phyloP scores from a whole-genome alignment of 2,113 vertebrate species.

The Axis porcinus region DNA sequence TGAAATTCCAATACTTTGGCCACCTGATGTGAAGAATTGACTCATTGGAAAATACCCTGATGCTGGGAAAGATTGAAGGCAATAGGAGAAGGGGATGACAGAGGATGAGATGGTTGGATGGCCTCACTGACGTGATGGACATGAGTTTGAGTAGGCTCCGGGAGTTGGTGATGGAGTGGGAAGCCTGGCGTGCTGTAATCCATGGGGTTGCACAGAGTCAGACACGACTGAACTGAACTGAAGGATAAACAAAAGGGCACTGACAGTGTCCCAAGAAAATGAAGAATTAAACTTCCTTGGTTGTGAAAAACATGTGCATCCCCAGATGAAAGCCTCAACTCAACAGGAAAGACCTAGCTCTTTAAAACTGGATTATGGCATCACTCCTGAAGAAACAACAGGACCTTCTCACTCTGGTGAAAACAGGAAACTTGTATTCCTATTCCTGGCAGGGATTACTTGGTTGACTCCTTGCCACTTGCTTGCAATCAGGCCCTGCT shows the following conservation, averaged over 20 bases:
- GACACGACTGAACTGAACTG: neutral
- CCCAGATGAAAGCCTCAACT: neutral
- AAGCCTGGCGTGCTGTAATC: neutral
- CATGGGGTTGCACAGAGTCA: neutral
- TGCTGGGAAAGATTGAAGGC: neutral
- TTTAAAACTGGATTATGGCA: neutral
- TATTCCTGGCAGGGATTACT: neutral
- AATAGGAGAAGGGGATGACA: neutral
- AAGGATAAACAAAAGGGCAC: neutral
- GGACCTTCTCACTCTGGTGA: neutral
- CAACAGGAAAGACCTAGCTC: neutral
- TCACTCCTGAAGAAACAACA: neutral
- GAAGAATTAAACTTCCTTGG: neutral
- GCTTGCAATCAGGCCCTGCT: neutral
- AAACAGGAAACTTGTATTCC: neutral
- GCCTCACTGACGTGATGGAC: neutral
- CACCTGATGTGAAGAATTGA: neutral
- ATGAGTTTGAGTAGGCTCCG: neutral
- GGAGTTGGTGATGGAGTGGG: neutral
- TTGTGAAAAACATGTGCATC: neutral
- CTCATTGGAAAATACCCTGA: neutral
- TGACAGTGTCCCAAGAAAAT: neutral
- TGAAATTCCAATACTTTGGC: neutral
- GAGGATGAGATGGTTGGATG: neutral
- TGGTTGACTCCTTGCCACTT: neutral